phyloP scores from a whole-genome alignment of 2,797 vertebrate genomes.

The Cephalopachus bancanus region DNA sequence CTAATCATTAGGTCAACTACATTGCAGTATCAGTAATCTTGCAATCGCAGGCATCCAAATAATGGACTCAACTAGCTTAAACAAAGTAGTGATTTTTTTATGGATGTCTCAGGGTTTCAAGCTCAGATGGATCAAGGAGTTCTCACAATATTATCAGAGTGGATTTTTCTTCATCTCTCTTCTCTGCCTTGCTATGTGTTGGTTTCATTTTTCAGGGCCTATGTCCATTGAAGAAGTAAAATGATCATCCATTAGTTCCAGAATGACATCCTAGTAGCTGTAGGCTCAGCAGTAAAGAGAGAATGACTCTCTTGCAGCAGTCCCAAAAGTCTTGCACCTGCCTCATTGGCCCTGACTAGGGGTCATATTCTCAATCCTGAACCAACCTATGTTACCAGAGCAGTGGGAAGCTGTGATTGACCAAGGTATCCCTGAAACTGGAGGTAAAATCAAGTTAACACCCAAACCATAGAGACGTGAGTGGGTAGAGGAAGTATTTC shows the following conservation, averaged over 20 bases:
- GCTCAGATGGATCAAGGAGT: constrained; percentile 3
- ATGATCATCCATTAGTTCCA: neutral
- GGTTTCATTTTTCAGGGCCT: constrained; percentile 46
- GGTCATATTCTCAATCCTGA: constrained; percentile 1
- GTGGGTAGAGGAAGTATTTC: neutral
- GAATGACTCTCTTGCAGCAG: neutral
- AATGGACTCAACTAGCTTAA: constrained; percentile 53
- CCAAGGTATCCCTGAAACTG: no score
- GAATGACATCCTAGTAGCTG: neutral
- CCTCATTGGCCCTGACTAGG: neutral
- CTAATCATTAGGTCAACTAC: neutral
- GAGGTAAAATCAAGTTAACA: neutral
- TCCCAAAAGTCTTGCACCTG: neutral
- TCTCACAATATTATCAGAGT: constrained; percentile 25
- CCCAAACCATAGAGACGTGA: neutral
- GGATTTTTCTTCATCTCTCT: neutral
- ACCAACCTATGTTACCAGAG: neutral
- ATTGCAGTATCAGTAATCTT: constrained; percentile 14
- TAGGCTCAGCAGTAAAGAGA: neutral
- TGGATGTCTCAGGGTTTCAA: constrained; percentile 45
- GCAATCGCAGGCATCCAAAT: neutral
- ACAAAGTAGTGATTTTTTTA: neutral
- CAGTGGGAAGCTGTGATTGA: neutral
- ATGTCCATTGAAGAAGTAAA: neutral
- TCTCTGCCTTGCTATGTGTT: neutral